Evolutionary conservation across 2,797 vertebrate species (phyloP).

Genomic region (Sebastolobus alascanus): DNA sequence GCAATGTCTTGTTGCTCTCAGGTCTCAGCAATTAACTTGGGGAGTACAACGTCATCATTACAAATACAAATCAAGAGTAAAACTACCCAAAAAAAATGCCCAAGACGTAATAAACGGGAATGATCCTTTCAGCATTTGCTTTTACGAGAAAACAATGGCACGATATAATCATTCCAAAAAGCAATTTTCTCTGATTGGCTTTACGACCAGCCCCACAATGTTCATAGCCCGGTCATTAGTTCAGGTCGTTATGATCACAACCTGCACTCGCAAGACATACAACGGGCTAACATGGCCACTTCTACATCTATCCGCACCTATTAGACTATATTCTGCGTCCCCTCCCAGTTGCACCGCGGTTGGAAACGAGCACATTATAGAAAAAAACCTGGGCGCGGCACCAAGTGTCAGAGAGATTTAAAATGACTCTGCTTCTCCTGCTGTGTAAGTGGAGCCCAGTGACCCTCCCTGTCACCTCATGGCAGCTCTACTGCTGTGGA

Average conservation of each 20-base stretch:
- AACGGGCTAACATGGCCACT: conserved; percentile 20
- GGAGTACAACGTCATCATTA: background rate
- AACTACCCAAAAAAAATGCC: background rate
- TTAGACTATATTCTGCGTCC: conserved; percentile 35
- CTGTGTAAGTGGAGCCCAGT: conserved; percentile 66
- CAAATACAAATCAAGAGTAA: background rate
- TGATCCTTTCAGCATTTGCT: background rate
- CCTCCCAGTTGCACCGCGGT: conserved; percentile 39
- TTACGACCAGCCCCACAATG: conserved; percentile 4
- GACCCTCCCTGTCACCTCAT: conserved; percentile 55
- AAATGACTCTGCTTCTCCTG: conserved; percentile 58
- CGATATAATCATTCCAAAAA: conserved; percentile 22
- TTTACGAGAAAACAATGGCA: conserved; percentile 13
- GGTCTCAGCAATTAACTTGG: background rate
- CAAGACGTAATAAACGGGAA: background rate
- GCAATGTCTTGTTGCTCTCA: background rate
- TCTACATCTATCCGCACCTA: conserved; percentile 51
- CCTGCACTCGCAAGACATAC: conserved; percentile 22
- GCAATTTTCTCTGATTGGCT: conserved; percentile 27
- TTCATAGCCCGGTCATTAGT: conserved; percentile 34
- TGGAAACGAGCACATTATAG: conserved; percentile 50
- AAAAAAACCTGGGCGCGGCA: conserved; percentile 43
- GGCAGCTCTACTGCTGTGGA: conserved; percentile 40
- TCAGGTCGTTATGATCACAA: conserved; percentile 33
- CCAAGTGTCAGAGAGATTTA: conserved; percentile 76